Conservation (phyloP, 2,113 vertebrate species). For the Martes martes region DNA sequence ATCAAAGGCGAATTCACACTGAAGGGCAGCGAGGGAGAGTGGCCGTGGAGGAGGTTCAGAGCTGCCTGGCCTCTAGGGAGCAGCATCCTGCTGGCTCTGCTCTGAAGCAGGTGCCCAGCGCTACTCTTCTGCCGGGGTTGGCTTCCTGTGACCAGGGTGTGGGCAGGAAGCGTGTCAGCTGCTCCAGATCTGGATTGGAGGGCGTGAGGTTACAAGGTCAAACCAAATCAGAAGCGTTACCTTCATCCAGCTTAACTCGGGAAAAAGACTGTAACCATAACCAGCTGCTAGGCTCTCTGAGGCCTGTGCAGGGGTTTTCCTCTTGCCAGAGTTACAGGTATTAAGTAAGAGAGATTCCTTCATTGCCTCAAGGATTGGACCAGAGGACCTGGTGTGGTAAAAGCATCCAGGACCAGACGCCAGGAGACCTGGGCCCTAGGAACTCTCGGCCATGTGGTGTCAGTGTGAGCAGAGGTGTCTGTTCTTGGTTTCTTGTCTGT, state of each 20-base stretch:
- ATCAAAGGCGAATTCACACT: background rate
- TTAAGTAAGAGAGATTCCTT: background rate
- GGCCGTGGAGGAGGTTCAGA: background rate
- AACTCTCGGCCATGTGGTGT: background rate
- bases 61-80: background rate
- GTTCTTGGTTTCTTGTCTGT: background rate
- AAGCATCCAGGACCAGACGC: background rate
- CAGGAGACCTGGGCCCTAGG: background rate
- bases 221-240: background rate
- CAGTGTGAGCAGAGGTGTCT: background rate
- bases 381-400: background rate
- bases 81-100: background rate
- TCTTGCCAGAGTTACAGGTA: background rate
- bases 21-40: background rate
- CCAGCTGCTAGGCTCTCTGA: background rate
- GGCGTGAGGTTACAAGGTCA: slow-evolving; percentile 13
- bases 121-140: background rate
- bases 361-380: background rate
- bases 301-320: background rate
- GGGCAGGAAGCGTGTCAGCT: background rate
- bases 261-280: background rate
- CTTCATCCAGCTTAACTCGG: background rate
- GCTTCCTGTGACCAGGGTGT: background rate
- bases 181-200: slow-evolving; percentile 5
- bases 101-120: background rate